Percentiles rank a stretch among this genome's conserved stretches.
Conservation (phyloP, 2,797 vertebrate genomes). For the Loris lydekkerianus region DNA sequence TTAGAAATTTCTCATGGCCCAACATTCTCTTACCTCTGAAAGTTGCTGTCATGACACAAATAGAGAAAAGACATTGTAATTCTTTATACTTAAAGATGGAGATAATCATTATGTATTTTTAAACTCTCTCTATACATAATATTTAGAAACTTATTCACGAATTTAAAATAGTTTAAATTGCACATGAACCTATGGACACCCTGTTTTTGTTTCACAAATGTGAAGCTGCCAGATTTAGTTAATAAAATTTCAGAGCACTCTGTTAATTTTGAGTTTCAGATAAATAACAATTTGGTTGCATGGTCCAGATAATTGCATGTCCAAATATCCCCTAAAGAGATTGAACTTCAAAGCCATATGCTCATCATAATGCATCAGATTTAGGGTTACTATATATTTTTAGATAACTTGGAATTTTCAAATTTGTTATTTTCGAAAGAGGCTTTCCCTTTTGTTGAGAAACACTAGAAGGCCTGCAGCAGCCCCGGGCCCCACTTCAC, state of each 20-base stretch:
- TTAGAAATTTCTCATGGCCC: slow-evolving; percentile 49
- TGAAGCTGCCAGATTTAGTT: not conserved
- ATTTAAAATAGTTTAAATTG: too few species aligned
- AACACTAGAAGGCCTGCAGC: not conserved
- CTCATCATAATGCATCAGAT: not conserved
- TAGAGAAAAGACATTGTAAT: not conserved
- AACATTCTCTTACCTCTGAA: slow-evolving; percentile 15
- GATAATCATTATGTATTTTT: not conserved
- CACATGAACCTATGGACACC: too few species aligned
- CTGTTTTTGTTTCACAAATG: not conserved
- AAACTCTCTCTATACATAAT: not conserved
- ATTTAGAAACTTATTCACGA: too few species aligned
- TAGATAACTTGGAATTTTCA: slow-evolving; percentile 7
- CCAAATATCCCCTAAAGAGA: slow-evolving; percentile 21
- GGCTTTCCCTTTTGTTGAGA: not conserved
- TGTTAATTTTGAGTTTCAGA: slow-evolving; percentile 49
- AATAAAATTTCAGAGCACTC: slow-evolving; percentile 2
- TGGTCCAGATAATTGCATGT: slow-evolving; percentile 27
- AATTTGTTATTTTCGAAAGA: slow-evolving; percentile 38
- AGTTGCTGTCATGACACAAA: not conserved
- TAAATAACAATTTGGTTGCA: not conserved
- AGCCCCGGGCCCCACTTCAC: not conserved
- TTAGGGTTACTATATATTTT: not conserved
- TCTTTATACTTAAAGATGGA: too few species aligned
- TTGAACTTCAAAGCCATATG: not conserved